phyloP scores from a whole-genome alignment of 2,113 vertebrate genomes.

The Probosciger aterrimus region DNA sequence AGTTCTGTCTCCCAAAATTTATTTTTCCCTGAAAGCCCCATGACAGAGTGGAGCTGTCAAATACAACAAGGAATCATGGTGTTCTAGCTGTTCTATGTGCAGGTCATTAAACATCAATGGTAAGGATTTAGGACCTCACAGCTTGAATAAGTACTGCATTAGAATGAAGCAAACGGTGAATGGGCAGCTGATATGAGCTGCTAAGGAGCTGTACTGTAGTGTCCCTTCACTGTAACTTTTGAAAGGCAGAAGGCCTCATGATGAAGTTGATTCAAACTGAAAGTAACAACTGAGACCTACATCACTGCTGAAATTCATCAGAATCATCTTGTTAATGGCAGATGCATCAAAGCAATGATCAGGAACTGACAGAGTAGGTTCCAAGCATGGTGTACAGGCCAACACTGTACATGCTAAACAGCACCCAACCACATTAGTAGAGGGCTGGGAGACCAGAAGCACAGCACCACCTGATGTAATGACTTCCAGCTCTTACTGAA shows the following conservation, averaged over 20 bases:
- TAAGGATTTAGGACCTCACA: background rate
- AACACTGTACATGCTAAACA: background rate
- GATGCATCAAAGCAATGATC: background rate
- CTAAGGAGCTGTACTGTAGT: background rate
- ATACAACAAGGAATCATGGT: background rate
- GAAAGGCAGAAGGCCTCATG: background rate
- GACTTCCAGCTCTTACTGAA: background rate
- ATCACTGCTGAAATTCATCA: background rate
- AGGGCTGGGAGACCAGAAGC: background rate
- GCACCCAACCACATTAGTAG: accelerated
- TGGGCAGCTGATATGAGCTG: accelerated
- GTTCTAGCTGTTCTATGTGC: background rate
- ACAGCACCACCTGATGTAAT: background rate
- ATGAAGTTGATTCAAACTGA: background rate
- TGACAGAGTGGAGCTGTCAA: background rate
- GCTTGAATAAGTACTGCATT: background rate
- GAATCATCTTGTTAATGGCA: background rate
- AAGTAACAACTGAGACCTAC: background rate
- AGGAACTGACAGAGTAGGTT: background rate
- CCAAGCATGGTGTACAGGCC: background rate
- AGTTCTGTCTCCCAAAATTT: background rate
- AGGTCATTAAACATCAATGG: background rate
- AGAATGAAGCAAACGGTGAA: background rate
- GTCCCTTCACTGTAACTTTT: background rate
- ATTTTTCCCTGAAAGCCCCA: background rate